A percentile compares a stretch with the other conserved stretches of the same genome.
phyloP scores from a whole-genome alignment of 1,140 invertebrate species.

The Pinna nobilis region DNA sequence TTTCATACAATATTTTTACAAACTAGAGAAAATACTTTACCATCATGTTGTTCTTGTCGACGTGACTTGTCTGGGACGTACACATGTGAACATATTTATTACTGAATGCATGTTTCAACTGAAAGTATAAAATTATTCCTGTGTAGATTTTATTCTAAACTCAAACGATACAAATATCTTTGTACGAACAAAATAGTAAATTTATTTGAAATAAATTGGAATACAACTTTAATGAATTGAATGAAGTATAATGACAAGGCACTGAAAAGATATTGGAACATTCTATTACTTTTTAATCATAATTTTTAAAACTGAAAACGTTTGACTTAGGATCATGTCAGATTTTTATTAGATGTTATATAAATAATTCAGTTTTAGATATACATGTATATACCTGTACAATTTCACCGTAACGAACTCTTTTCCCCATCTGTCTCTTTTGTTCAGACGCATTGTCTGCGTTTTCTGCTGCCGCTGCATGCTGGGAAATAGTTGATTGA shows the following conservation, averaged over 20 bases:
- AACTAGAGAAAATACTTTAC: too few species aligned
- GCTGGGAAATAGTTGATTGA: conserved; percentile 39
- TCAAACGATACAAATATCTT: too few species aligned
- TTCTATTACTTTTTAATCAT: too few species aligned
- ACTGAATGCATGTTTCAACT: conserved; percentile 73
- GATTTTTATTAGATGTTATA: background rate
- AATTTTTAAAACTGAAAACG: background rate
- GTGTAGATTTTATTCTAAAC: too few species aligned
- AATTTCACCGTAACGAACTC: conserved; percentile 73
- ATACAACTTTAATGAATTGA: background rate
- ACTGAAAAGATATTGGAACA: too few species aligned
- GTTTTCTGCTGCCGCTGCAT: conserved; percentile 72
- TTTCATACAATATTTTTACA: too few species aligned
- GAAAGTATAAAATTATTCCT: too few species aligned
- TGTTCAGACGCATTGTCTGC: conserved; percentile 73
- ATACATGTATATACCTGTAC: conserved; percentile 62
- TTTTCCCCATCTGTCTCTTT: conserved; percentile 70
- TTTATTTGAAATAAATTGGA: background rate
- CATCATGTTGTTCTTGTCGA: conserved; percentile 75
- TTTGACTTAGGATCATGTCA: too few species aligned
- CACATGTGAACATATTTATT: conserved; percentile 74
- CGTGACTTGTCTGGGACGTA: conserved; percentile 73
- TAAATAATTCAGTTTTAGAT: background rate
- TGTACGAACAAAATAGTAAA: conserved; percentile 5
- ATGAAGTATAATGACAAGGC: background rate